A percentile compares a stretch with the other conserved stretches of the same genome.
phyloP scores from a whole-genome alignment of 2,113 vertebrate genomes.

The Tonatia bakeri region DNA sequence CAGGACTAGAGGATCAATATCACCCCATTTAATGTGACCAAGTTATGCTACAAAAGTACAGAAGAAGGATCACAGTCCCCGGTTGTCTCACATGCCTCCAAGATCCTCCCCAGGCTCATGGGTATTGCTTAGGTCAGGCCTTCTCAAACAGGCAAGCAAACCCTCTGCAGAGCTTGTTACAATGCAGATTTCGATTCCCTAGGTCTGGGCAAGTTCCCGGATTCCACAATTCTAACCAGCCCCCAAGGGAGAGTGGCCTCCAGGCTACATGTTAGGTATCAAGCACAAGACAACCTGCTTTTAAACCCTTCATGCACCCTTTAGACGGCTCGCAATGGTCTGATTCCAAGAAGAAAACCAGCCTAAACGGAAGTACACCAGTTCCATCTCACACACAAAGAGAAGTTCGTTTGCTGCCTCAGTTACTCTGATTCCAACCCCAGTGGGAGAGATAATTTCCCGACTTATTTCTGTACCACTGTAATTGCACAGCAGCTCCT shows the following conservation, averaged over 20 bases:
- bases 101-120: neutral
- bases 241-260: neutral
- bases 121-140: neutral
- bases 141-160: neutral
- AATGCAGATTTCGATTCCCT: neutral
- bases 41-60: neutral
- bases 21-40: neutral
- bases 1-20: neutral
- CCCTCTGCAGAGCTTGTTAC: neutral
- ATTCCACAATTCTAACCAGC: neutral
- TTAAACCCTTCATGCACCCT: neutral
- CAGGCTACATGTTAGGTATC: neutral
- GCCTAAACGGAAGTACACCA: neutral
- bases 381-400: neutral
- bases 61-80: neutral
- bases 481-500: slow-evolving; percentile 55
- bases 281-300: neutral
- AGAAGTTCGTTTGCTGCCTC: slow-evolving; percentile 12
- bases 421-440: neutral
- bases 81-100: neutral
- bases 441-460: neutral
- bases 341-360: neutral
- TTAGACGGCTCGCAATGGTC: neutral
- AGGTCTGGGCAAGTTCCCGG: no score
- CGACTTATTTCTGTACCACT: slow-evolving; percentile 51